Evolutionary conservation across 2,888 invertebrate genomes (phyloP).

Genomic region (Branchipolynoe longqiensis): DNA sequence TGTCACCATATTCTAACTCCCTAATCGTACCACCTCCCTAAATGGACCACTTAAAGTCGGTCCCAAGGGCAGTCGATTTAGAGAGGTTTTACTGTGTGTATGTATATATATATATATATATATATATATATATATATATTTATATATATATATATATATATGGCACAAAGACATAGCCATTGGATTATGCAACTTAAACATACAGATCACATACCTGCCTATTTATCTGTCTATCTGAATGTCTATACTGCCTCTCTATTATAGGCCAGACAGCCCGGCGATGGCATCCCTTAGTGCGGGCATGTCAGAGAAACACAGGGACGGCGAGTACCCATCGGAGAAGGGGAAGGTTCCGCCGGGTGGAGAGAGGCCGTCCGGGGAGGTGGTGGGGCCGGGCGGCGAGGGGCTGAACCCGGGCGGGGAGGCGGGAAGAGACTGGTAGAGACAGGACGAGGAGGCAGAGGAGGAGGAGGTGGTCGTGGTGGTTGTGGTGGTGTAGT

Average conservation of each 20-base stretch:
- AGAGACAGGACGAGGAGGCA: conserved; percentile 13
- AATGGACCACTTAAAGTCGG: background rate
- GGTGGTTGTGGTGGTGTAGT: background rate
- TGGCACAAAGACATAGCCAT: background rate
- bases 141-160: background rate
- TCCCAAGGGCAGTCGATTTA: background rate
- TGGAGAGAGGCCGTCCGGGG: background rate
- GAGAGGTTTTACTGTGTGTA: no score
- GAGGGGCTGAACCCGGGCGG: conserved; percentile 2
- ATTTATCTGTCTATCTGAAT: conserved; percentile 17
- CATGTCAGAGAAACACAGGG: conserved; percentile 30
- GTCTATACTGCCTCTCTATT: no score
- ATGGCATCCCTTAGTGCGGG: conserved; percentile 43
- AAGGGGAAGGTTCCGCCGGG: background rate
- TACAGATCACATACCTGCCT: background rate
- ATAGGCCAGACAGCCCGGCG: conserved; percentile 23
- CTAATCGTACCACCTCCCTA: no score
- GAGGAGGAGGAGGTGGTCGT: background rate
- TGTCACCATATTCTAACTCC: no score
- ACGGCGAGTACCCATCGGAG: background rate
- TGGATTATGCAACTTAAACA: background rate
- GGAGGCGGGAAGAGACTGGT: background rate
- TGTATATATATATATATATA: background rate
- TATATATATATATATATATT: background rate
- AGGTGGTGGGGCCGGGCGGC: background rate